phyloP scores from a whole-genome alignment of 2,113 vertebrate genomes.

The Vimba vimba region DNA sequence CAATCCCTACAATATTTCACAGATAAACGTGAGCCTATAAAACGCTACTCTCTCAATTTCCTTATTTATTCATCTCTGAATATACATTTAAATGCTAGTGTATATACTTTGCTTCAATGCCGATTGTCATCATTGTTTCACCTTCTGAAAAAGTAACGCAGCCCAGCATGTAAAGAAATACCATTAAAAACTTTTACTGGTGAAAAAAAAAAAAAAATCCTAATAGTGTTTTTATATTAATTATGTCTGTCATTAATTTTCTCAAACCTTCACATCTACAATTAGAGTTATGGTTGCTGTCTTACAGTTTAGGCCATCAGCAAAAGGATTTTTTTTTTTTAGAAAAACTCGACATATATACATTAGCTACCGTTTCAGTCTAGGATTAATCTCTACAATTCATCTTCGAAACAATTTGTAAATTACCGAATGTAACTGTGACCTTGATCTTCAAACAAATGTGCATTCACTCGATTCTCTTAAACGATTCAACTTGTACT shows the following conservation, averaged over 20 bases:
- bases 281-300: conserved; percentile 28
- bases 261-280: conserved; percentile 18
- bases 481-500: background rate
- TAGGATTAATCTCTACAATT: conserved; percentile 23
- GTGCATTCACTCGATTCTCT: background rate
- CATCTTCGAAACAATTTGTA: conserved; percentile 14
- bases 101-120: background rate
- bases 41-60: conserved; percentile 4
- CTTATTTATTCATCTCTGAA: background rate
- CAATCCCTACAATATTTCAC: background rate
- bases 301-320: conserved; percentile 28
- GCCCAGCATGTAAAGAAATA: background rate
- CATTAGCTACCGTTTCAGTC: conserved; percentile 32
- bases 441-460: background rate
- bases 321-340: conserved; percentile 2
- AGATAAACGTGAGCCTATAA: background rate
- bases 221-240: conserved; percentile 10
- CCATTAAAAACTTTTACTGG: conserved; percentile 11
- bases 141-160: conserved; percentile 38
- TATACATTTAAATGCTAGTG: background rate
- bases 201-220: background rate
- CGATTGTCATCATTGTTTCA: conserved; percentile 50
- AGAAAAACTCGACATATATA: conserved; percentile 23
- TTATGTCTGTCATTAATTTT: conserved; percentile 27
- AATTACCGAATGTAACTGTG: background rate